phyloP scores from a whole-genome alignment of 37 sponge, comb jelly and placozoan genomes.

The Aplysina aerophoba region DNA sequence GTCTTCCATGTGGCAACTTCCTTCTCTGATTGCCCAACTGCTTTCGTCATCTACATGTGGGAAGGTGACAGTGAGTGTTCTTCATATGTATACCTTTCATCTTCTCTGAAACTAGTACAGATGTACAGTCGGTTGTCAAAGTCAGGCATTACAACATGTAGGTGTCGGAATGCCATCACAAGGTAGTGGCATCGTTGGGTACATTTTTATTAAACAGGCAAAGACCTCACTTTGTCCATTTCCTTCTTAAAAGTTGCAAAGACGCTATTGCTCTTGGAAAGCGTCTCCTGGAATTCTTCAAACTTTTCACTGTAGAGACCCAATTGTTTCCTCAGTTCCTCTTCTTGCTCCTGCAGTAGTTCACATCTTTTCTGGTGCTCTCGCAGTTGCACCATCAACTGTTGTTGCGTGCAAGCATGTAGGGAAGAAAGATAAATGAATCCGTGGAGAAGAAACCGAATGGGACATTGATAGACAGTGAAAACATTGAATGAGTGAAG shows the following conservation, averaged over 20 bases:
- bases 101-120: too few species aligned
- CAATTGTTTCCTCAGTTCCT: slow-evolving; percentile 84
- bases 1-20: slow-evolving; percentile 74
- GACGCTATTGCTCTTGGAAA: slow-evolving; percentile 92
- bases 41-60: slow-evolving; percentile 86
- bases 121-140: neutral
- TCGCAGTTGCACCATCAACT: slow-evolving; percentile 80
- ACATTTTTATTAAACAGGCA: too few species aligned
- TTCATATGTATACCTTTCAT: too few species aligned
- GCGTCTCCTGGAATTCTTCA: slow-evolving; percentile 96
- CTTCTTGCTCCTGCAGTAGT: slow-evolving; percentile 76
- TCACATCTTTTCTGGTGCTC: slow-evolving; percentile 94
- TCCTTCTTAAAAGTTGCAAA: slow-evolving; percentile 95
- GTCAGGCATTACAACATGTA: neutral
- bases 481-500: too few species aligned
- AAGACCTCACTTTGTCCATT: slow-evolving; percentile 82
- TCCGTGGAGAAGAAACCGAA: too few species aligned
- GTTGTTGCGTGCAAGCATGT: neutral
- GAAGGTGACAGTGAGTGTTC: too few species aligned
- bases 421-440: neutral
- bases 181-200: too few species aligned
- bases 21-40: slow-evolving; percentile 82
- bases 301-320: slow-evolving; percentile 95
- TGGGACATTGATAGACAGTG: too few species aligned
- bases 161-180: neutral